Base-by-base conservation (phyloP, 2,888 invertebrate species). In the Andrena minutula region DNA sequence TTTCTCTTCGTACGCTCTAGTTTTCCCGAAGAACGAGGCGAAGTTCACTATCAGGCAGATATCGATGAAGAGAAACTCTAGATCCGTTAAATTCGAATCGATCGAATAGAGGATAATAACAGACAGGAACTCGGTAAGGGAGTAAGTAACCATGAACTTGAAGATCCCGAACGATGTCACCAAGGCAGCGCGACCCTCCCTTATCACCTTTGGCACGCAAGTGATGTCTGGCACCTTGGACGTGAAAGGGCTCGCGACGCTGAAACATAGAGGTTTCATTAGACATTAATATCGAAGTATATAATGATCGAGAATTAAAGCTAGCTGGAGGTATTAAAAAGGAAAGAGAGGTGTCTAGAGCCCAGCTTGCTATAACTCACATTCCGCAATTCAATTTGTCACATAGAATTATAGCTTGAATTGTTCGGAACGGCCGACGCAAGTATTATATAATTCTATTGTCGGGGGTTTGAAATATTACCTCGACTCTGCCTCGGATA, bases 61-160 rank as follows among this genome's bases (percentile, higher is more conserved):
- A 89, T 97, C 97, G 76, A 96, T 95, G 92, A 96, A 97, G 0
- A 97, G 94, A 90, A 96, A 97, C 89, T 96, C 95, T 61, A 95
- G 90, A 82, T 96, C 96, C 2, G 95, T 95, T 74, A 96, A 90
- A 90, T 96, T 96, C 20, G 94, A 94, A 84, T 96, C 95, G 90
- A 96, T 96, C 10, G 95, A 94, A 91, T 98, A 98, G 0, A 98
- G 95, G 82, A 98, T 96, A 51, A 98, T 95, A 20, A 98, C 96
- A 6, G 97, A 97, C 89, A 96, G 95, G 94, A 98, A 99, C 95
- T 99, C 98, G 71, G 98, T 98, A 53, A 99, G 95, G 76, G 98
- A 98, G 94, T 98, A 98, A 87, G 97, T 95, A 75, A 98, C 97
- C 97, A 98, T 98, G 94, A 97, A 98, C 92, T 98, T 98, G 94